Conservation (phyloP, 2,888 invertebrate genomes). For the Frankliniella intonsa region DNA sequence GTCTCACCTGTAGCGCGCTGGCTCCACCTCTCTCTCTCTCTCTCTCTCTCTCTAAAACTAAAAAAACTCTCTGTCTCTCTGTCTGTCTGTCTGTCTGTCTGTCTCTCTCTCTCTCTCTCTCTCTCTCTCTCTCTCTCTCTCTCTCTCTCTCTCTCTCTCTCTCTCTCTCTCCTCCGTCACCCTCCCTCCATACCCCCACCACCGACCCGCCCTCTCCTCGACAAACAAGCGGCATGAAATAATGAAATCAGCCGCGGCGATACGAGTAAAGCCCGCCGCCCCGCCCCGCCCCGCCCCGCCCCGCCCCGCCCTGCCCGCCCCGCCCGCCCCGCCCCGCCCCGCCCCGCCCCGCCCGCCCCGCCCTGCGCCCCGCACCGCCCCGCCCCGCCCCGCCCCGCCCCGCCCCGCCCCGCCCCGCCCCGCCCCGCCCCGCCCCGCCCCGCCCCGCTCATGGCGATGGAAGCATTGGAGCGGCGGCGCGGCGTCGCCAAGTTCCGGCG, state of each 20-base stretch:
- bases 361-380: not conserved
- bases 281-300: too few relatives aligned
- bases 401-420: too few relatives aligned
- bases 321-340: too few relatives aligned
- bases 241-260: too few relatives aligned
- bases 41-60: not conserved
- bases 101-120: not conserved
- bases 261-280: too few relatives aligned
- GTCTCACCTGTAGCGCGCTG: not conserved
- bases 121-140: constrained; percentile 16
- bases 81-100: not conserved
- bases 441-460: not conserved
- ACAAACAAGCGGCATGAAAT: too few relatives aligned
- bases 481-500: too few relatives aligned
- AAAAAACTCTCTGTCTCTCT: not conserved
- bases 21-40: not conserved
- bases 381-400: too few relatives aligned
- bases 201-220: not conserved
- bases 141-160: not conserved
- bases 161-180: not conserved
- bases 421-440: not conserved
- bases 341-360: not conserved
- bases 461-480: not conserved
- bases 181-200: not conserved
- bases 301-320: not conserved